Percentiles rank a stretch among this genome's conserved stretches.
Evolutionary conservation across 2,888 invertebrate genomes (phyloP).

Genomic region (Bibio marci): DNA sequence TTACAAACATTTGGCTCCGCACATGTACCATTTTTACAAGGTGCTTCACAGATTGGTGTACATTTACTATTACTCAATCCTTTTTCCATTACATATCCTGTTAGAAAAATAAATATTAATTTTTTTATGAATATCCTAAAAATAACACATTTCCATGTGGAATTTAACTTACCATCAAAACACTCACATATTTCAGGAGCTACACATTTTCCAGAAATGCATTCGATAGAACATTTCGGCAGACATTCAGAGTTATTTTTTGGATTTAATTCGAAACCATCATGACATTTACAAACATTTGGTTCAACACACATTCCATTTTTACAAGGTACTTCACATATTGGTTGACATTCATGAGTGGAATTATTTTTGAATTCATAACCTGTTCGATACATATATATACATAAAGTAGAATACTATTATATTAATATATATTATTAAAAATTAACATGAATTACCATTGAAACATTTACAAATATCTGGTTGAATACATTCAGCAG

Average conservation of each 20-base stretch:
- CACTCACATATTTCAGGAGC: constrained; percentile 17
- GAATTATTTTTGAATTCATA: too few relatives aligned
- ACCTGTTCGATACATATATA: too few relatives aligned
- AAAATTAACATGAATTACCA: too few relatives aligned
- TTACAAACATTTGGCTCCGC: too few relatives aligned
- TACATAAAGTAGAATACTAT: too few relatives aligned
- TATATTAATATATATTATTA: not conserved
- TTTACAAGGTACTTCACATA: not conserved
- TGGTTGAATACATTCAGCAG: too few relatives aligned
- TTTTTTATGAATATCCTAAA: too few relatives aligned
- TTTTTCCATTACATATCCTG: too few relatives aligned
- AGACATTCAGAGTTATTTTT: not conserved
- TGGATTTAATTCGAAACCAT: not conserved
- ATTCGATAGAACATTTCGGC: constrained; percentile 26
- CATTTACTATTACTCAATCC: too few relatives aligned
- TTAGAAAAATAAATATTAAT: too few relatives aligned
- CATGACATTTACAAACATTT: not conserved
- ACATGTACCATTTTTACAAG: not conserved
- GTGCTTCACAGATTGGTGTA: not conserved
- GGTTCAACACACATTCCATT: not conserved
- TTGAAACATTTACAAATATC: too few relatives aligned
- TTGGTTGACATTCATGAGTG: not conserved
- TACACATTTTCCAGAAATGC: constrained; percentile 21
- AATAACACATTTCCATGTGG: too few relatives aligned
- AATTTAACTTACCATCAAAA: constrained; percentile 16